Evolutionary conservation across 2,888 invertebrate genomes (phyloP).

Genomic region (Pyrgus malvae): DNA sequence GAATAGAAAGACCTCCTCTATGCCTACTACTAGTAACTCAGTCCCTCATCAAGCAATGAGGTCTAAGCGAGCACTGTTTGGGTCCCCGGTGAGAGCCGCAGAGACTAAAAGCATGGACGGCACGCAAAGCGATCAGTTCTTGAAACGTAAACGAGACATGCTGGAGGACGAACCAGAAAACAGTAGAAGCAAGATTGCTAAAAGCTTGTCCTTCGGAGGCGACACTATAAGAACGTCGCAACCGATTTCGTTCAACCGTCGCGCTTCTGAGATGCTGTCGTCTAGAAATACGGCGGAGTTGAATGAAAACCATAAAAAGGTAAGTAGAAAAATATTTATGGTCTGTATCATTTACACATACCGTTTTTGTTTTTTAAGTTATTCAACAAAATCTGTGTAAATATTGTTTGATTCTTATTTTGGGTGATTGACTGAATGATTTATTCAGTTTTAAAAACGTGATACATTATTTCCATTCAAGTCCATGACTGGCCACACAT

Average conservation of each 20-base stretch:
- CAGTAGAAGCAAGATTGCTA: constrained; percentile 73
- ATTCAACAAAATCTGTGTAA: no score
- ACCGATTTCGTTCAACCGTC: constrained; percentile 50
- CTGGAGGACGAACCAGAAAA: constrained; percentile 58
- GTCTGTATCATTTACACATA: no score
- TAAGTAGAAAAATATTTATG: no score
- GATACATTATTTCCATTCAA: no score
- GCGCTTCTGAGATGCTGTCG: constrained; percentile 62
- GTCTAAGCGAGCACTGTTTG: constrained; percentile 85
- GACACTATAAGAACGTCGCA: constrained; percentile 54
- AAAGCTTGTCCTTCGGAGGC: constrained; percentile 83
- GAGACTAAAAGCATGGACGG: constrained; percentile 69
- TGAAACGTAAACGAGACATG: constrained; percentile 75
- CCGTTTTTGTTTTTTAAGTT: no score
- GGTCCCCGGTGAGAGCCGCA: constrained; percentile 78
- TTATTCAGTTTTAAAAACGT: no score
- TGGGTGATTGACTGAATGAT: no score
- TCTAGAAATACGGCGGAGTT: constrained; percentile 70
- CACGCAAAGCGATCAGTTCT: constrained; percentile 53
- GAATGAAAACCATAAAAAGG: constrained; percentile 85
- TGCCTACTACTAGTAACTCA: constrained; percentile 54
- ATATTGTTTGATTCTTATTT: no score
- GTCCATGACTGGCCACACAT: no score
- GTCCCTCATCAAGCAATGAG: constrained; percentile 75
- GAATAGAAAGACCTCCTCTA: constrained; percentile 59